phyloP scores from a whole-genome alignment of 2,797 vertebrate genomes.

The Tokudaia muenninki region DNA sequence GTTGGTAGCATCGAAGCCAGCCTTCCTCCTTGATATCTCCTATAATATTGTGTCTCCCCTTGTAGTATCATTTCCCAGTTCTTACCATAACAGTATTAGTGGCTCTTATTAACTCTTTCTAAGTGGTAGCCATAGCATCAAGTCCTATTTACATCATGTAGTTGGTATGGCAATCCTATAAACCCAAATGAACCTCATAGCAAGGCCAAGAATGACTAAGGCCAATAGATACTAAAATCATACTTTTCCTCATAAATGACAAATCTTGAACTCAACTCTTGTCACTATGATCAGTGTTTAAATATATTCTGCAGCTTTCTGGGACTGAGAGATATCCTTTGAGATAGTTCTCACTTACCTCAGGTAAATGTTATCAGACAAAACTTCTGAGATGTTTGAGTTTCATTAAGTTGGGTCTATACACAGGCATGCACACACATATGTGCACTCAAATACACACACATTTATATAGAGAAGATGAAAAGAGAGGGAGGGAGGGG shows the following conservation, averaged over 20 bases:
- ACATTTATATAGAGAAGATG: neutral
- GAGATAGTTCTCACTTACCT: neutral
- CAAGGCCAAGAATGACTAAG: neutral
- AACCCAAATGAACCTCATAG: neutral
- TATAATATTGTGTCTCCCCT: neutral
- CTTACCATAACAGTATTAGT: neutral
- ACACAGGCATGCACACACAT: neutral
- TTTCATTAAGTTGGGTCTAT: neutral
- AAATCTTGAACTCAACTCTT: neutral
- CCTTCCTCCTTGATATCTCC: neutral
- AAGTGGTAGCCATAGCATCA: neutral
- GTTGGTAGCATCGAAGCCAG: neutral
- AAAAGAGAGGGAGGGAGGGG: neutral
- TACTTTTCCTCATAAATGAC: neutral
- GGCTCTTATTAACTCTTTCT: neutral
- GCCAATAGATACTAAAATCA: neutral
- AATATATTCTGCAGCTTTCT: neutral
- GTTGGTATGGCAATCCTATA: neutral
- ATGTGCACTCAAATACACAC: neutral
- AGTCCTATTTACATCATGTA: neutral
- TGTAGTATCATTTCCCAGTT: neutral
- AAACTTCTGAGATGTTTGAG: constrained; percentile 1
- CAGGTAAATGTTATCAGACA: constrained; percentile 4
- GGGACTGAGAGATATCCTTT: neutral
- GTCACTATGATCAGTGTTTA: neutral